Percentiles rank a stretch among this genome's conserved stretches.
These are phyloP conservation scores for Vireo griseus DNA, from an alignment of 2,797 vertebrate genomes.

Conservation along the genomic window DNA sequence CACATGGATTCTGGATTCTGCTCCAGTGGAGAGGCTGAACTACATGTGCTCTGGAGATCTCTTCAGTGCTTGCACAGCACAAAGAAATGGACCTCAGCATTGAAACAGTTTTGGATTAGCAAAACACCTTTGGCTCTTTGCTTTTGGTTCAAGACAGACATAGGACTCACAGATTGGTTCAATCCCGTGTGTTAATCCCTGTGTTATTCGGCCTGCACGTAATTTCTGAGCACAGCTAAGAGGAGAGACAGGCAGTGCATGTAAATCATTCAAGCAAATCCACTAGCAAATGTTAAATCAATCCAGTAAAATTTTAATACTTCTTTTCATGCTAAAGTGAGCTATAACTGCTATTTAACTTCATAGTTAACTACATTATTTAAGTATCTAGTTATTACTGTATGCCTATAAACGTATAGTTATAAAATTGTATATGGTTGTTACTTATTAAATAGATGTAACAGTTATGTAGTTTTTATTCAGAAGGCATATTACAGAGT, in stretches of 20 bases:
- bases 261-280: neutral
- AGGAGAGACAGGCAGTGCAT: neutral
- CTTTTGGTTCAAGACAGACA: neutral
- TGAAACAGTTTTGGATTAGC: neutral
- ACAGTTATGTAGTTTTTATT: neutral
- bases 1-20: neutral
- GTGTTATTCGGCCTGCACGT: neutral
- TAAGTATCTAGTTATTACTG: neutral
- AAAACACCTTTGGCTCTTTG: neutral
- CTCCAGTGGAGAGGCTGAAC: neutral
- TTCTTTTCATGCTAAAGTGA: conserved; percentile 3
- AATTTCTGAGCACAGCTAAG: neutral
- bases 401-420: neutral
- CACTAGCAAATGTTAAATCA: neutral
- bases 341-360: conserved; percentile 24
- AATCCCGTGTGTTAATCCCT: neutral
- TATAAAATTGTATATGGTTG: neutral
- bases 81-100: neutral
- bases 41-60: neutral
- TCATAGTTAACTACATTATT: neutral
- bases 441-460: conserved; percentile 1
- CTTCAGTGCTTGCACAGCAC: neutral
- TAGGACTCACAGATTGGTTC: neutral
- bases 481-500: neutral
- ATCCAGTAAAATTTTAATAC: conserved; percentile 15